Evolutionary conservation across 2,113 vertebrate genomes (phyloP).

Genomic region (Oceanodroma tethys): DNA sequence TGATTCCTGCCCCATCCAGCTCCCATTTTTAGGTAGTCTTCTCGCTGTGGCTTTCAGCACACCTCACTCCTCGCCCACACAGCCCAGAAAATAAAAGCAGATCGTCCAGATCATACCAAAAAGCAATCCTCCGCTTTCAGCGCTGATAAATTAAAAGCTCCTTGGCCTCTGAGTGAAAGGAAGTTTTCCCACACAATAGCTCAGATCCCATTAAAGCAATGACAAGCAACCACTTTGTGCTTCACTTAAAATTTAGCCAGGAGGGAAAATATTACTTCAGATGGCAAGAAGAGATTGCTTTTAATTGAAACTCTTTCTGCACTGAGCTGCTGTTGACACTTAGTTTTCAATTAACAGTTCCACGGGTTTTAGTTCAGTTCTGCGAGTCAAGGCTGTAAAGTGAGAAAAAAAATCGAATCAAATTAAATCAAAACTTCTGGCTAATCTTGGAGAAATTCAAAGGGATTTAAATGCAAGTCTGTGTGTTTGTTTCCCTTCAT

Average conservation of each 20-base stretch:
- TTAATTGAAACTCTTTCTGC: slow-evolving; percentile 22
- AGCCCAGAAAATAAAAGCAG: neutral
- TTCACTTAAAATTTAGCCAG: slow-evolving; percentile 52
- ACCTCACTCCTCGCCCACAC: neutral
- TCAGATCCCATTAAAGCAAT: slow-evolving; percentile 36
- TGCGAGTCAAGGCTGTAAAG: neutral
- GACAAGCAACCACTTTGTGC: slow-evolving; percentile 44
- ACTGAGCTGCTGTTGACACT: slow-evolving; percentile 13
- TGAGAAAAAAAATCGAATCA: neutral
- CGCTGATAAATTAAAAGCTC: neutral
- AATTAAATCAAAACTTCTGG: neutral
- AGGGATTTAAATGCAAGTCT: neutral
- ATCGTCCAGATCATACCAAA: neutral
- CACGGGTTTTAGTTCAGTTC: slow-evolving; percentile 16
- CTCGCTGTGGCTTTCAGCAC: neutral
- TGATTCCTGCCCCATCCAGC: neutral
- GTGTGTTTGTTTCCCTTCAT: fast-evolving
- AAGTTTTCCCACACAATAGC: slow-evolving; percentile 48
- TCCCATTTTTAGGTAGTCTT: neutral
- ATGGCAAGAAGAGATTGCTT: slow-evolving; percentile 30
- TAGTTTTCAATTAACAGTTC: slow-evolving; percentile 37
- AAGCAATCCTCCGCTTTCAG: neutral
- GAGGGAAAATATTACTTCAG: slow-evolving; percentile 30
- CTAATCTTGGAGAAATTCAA: neutral
- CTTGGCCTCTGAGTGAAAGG: neutral